Conservation (phyloP, 37 sponge, comb jelly and placozoan genomes). For the Aphrocallistes beatrix region DNA sequence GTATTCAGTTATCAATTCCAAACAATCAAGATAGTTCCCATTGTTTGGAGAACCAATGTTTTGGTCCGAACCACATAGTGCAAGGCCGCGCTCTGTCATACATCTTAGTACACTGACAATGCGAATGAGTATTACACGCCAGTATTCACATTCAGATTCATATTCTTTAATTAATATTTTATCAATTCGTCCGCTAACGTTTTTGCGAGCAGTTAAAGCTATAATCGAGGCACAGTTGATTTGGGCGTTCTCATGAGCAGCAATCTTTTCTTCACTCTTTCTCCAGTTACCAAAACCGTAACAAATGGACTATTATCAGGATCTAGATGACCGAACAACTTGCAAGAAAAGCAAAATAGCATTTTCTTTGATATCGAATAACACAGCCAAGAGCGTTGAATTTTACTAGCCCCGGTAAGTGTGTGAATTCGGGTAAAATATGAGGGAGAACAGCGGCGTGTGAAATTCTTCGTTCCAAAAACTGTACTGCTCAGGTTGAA, state of each 20-base stretch:
- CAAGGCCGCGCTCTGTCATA: neutral
- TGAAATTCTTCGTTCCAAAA: neutral
- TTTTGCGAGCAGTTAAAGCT: neutral
- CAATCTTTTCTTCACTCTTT: neutral
- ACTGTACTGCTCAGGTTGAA: neutral
- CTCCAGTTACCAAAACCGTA: neutral
- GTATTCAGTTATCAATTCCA: constrained; percentile 20
- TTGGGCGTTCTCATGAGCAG: neutral
- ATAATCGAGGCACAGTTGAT: neutral
- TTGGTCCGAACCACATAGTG: constrained; percentile 13
- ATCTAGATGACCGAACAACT: neutral
- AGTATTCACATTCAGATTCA: constrained; percentile 8
- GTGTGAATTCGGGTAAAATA: neutral
- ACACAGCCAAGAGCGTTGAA: neutral
- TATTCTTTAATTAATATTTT: neutral
- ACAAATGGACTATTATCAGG: neutral
- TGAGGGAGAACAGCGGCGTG: neutral
- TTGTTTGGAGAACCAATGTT: constrained; percentile 13
- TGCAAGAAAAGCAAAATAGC: neutral
- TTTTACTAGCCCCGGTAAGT: neutral
- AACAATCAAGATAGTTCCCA: constrained; percentile 18
- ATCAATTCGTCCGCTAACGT: neutral
- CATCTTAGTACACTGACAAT: neutral
- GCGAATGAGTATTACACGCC: constrained; percentile 3
- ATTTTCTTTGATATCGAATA: neutral